Evolutionary conservation across 2,797 vertebrate species (phyloP), one percentile per base, ranked within the genome.

Genomic region (Ataeniobius toweri): DNA sequence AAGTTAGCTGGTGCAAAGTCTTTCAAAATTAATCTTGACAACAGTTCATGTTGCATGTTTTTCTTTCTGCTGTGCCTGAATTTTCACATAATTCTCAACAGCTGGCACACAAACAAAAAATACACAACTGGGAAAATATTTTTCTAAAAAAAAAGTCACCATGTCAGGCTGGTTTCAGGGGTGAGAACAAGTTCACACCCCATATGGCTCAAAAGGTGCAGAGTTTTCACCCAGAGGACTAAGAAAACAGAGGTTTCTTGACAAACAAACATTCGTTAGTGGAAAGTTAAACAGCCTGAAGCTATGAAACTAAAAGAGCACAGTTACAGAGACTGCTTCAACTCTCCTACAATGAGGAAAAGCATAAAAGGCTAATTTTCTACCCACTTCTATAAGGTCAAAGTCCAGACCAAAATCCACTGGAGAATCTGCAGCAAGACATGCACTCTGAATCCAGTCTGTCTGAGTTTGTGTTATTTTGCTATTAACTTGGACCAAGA

Each of bases 41-140:
- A 55, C 46, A 65, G 51, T 26, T 50, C 20, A 53, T 16, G n/a
- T 56, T 78, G 44, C 20, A 8, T 36, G 39, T n/a, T 18, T 55
- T 28, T 24, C 28, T 12, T 44, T 67, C 18, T 3, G 36, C 39
- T 63, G 65, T 44, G 26, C 67, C 68, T 61, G 36, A 31, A 4
- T 56, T 74, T 76, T n/a, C 69, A 16, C 71, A 69, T 82, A 71
- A 61, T 67, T 77, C 56, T 78, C 73, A 69, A 24, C 73, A 74
- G 55, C 79, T 83, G 71, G 72, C 79, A 70, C 46, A 41, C 6
- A 73, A 71, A 78, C 75, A 76, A 59, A 77, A 44, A 53, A 36
- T 36, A 36, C 24, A 51, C 50, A 36, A 9, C 26, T 56, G 63
- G 63, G 69, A 53, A 77, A 79, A 79, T 41, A 85, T 59, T 78